Percentiles rank a stretch among this genome's conserved stretches.
These are phyloP conservation scores for Rhizomys pruinosus DNA, from an alignment of 2,113 vertebrate species.

Conservation along the genomic window DNA sequence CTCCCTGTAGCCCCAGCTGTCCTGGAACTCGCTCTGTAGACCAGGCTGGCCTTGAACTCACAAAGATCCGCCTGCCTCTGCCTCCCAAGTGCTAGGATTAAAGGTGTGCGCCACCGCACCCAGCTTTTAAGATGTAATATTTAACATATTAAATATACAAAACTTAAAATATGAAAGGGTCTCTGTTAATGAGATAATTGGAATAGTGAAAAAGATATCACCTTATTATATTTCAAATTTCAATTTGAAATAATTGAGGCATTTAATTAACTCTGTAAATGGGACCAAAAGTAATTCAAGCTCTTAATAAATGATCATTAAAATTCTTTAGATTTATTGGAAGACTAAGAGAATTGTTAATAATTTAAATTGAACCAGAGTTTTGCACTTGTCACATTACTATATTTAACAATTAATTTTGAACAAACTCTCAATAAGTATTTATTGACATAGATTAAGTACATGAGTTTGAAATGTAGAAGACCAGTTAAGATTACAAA, in stretches of 20 bases:
- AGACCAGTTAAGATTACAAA: conserved; percentile 32
- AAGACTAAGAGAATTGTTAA: conserved; percentile 47
- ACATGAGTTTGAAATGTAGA: not conserved
- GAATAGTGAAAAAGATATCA: conserved; percentile 48
- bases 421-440: conserved; percentile 32
- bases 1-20: no score
- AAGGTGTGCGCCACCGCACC: no score
- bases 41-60: no score
- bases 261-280: conserved; percentile 69
- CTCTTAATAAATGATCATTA: conserved; percentile 51
- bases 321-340: conserved; percentile 35
- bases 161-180: conserved; percentile 13
- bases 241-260: conserved; percentile 69
- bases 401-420: conserved; percentile 61
- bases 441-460: conserved; percentile 39
- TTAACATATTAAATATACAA: conserved; percentile 63
- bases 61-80: no score
- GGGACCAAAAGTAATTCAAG: conserved; percentile 52
- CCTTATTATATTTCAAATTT: conserved; percentile 71
- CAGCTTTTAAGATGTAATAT: no score
- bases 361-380: conserved; percentile 41
- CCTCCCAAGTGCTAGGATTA: no score
- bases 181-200: conserved; percentile 63
- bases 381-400: conserved; percentile 60
- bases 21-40: no score